A percentile compares a stretch with the other conserved stretches of the same genome.
These are phyloP conservation scores for Pheosia gnoma DNA, from an alignment of 2,888 invertebrate genomes.

Conservation along the genomic window DNA sequence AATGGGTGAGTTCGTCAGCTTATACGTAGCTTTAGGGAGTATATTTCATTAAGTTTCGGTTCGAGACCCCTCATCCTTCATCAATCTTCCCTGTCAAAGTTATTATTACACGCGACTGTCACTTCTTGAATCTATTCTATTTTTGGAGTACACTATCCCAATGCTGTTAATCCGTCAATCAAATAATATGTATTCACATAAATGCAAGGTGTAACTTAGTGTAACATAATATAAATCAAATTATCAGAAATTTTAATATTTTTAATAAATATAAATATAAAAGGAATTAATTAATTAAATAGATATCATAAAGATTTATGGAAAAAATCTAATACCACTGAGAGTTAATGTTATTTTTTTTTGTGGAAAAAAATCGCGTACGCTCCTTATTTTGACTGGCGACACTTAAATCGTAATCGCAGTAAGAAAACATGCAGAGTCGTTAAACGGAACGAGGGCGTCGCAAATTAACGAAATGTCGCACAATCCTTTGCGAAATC, in stretches of 20 bases:
- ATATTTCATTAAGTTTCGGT: constrained; percentile 24
- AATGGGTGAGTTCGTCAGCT: background rate
- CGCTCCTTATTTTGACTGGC: constrained; percentile 17
- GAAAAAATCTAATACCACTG: too few species aligned
- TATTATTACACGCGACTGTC: constrained; percentile 17
- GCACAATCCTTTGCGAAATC: constrained; percentile 27
- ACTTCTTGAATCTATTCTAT: constrained; percentile 6
- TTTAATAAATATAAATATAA: too few species aligned
- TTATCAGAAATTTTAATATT: too few species aligned
- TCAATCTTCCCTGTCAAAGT: constrained; percentile 17
- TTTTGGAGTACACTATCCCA: background rate
- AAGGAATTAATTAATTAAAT: too few species aligned
- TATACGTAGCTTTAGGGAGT: constrained; percentile 2
- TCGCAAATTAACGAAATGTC: constrained; percentile 63
- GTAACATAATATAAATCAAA: too few species aligned
- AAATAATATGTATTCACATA: too few species aligned
- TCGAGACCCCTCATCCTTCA: constrained; percentile 13
- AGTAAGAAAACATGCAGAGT: constrained; percentile 65
- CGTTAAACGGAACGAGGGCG: constrained; percentile 68
- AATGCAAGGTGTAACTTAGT: too few species aligned
- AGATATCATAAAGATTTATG: too few species aligned
- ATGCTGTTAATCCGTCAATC: background rate
- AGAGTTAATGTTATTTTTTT: too few species aligned
- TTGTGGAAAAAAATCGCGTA: background rate
- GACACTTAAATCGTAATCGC: constrained; percentile 53